These are phyloP conservation scores for Trachythela sp. DNA, from an alignment of 64 coral and sea anemone species.

Conservation along the genomic window DNA sequence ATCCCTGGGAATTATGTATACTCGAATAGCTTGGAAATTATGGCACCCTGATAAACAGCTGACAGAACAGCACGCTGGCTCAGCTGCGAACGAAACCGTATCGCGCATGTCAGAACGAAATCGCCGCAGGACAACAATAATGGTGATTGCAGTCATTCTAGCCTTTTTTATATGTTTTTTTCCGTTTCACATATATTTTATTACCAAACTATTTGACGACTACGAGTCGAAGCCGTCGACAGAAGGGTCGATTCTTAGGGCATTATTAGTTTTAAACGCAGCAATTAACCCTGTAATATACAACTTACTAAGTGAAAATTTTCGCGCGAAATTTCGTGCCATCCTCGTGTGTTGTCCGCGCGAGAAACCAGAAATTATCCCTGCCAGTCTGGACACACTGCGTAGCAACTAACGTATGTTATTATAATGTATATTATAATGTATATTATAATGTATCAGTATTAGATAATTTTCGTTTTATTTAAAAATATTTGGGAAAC, in stretches of 20 bases:
- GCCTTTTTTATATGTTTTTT: not conserved
- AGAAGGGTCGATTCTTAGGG: not conserved
- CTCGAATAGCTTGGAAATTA: not conserved
- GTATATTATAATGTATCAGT: too few relatives aligned
- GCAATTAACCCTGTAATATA: not conserved
- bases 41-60: not conserved
- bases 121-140: not conserved
- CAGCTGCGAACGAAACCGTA: not conserved
- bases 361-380: not conserved
- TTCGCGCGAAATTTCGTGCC: not conserved
- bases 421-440: too few relatives aligned
- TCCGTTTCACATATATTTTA: not conserved
- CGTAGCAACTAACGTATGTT: too few relatives aligned
- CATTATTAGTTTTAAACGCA: not conserved
- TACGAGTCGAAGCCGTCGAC: not conserved
- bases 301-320: not conserved
- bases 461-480: too few relatives aligned
- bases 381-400: not conserved
- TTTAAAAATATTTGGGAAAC: too few relatives aligned
- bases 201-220: not conserved
- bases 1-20: not conserved
- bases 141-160: not conserved
- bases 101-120: not conserved
- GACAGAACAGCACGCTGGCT: not conserved
- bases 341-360: not conserved